phyloP scores from a whole-genome alignment of 2,888 invertebrate species.

The Meiosimyza platycephala region DNA sequence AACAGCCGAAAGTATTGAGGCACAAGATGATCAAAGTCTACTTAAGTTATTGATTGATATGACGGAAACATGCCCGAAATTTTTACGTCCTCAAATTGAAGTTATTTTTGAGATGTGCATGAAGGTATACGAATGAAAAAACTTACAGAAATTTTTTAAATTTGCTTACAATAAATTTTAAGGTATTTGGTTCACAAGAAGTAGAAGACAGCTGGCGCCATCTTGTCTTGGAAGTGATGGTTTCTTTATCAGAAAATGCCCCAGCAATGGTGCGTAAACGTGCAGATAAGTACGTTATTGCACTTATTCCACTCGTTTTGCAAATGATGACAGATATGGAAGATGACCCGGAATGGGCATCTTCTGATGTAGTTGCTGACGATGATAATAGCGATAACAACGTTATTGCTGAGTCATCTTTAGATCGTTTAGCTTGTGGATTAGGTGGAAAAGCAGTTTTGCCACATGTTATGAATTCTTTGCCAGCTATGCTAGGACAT shows the following conservation, averaged over 20 bases:
- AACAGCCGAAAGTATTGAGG: slow-evolving; percentile 81
- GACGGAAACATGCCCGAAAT: slow-evolving; percentile 93
- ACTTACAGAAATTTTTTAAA: not conserved
- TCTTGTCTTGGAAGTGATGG: slow-evolving; percentile 87
- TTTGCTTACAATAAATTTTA: slow-evolving; percentile 4
- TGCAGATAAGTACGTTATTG: slow-evolving; percentile 84
- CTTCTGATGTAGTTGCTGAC: slow-evolving; percentile 86
- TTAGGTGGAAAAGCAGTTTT: slow-evolving; percentile 92
- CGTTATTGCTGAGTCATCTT: slow-evolving; percentile 94
- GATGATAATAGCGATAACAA: slow-evolving; percentile 96
- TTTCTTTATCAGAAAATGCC: slow-evolving; percentile 88
- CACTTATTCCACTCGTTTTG: slow-evolving; percentile 85
- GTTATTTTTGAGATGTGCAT: slow-evolving; percentile 88
- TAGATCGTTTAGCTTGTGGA: slow-evolving; percentile 97
- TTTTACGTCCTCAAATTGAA: slow-evolving; percentile 86
- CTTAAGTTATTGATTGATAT: slow-evolving; percentile 94
- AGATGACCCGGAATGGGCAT: slow-evolving; percentile 90
- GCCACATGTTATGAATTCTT: slow-evolving; percentile 85
- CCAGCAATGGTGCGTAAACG: slow-evolving; percentile 97
- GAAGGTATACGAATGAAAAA: slow-evolving; percentile 70
- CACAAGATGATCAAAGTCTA: slow-evolving; percentile 88
- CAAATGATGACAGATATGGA: slow-evolving; percentile 96
- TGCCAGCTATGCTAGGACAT: slow-evolving; percentile 88
- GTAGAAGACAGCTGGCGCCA: slow-evolving; percentile 88
- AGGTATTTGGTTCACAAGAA: slow-evolving; percentile 74